phyloP scores from a whole-genome alignment of 2,113 vertebrate species.

The Carassius gibelio region DNA sequence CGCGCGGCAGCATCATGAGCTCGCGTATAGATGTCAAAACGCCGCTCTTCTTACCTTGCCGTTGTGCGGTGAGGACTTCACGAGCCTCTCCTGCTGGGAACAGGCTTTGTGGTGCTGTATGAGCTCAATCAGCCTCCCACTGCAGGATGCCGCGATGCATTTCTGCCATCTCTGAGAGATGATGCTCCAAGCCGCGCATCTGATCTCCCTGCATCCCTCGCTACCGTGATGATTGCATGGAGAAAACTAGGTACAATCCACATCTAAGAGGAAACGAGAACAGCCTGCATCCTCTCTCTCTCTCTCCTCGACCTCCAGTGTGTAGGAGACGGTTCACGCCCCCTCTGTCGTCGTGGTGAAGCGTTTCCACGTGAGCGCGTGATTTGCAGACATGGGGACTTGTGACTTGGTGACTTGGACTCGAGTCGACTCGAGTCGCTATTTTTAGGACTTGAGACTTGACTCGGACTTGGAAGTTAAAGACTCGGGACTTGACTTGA shows the following conservation, averaged over 20 bases:
- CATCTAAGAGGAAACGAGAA: slow-evolving; percentile 65
- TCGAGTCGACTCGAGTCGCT: too few relatives aligned
- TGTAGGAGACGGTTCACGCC: slow-evolving; percentile 65
- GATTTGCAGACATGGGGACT: too few relatives aligned
- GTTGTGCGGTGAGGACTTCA: slow-evolving; percentile 61
- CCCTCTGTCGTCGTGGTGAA: slow-evolving; percentile 29
- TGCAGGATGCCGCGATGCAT: slow-evolving; percentile 80
- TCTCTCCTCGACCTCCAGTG: slow-evolving; percentile 40
- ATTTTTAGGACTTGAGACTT: too few relatives aligned
- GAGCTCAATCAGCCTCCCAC: slow-evolving; percentile 69
- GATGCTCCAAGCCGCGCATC: slow-evolving; percentile 55
- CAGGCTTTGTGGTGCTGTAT: slow-evolving; percentile 61
- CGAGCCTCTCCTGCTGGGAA: slow-evolving; percentile 65
- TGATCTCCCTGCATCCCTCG: slow-evolving; percentile 60
- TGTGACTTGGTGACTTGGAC: too few relatives aligned
- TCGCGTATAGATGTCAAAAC: neutral
- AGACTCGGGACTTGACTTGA: too few relatives aligned
- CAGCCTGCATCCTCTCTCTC: slow-evolving; percentile 43
- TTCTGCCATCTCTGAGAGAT: slow-evolving; percentile 77
- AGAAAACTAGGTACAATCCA: slow-evolving; percentile 65
- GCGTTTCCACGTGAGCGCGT: slow-evolving; percentile 59
- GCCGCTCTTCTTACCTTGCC: slow-evolving; percentile 73
- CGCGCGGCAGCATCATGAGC: neutral
- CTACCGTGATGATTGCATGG: slow-evolving; percentile 67
- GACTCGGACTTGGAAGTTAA: too few relatives aligned